These are phyloP conservation scores for Orthosia cruda DNA, from an alignment of 2,888 invertebrate genomes.

Conservation along the genomic window DNA sequence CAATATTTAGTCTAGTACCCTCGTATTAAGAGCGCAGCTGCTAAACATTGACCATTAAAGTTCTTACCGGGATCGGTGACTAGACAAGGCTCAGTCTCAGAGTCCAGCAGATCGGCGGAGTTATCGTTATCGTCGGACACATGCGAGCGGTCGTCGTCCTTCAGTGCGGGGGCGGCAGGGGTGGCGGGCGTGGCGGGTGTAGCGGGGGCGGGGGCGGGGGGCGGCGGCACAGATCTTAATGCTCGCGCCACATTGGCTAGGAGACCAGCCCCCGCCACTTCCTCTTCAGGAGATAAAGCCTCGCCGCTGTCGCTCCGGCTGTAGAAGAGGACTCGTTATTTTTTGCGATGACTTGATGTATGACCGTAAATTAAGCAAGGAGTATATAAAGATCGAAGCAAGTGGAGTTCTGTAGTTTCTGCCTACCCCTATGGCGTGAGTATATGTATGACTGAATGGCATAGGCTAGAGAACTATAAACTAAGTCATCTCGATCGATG, in stretches of 20 bases:
- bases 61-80: constrained; percentile 94
- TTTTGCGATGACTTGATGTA: not conserved
- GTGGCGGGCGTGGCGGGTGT: constrained; percentile 61
- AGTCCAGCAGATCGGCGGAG: constrained; percentile 95
- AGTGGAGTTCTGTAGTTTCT: too few relatives aligned
- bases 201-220: constrained; percentile 58
- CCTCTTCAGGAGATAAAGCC: constrained; percentile 93
- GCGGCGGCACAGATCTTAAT: constrained; percentile 78
- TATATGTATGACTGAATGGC: too few relatives aligned
- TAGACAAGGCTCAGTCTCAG: constrained; percentile 96
- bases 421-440: too few relatives aligned
- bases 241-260: constrained; percentile 94
- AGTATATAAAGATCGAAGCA: too few relatives aligned
- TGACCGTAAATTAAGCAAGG: too few relatives aligned
- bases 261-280: constrained; percentile 85
- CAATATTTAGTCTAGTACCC: not conserved
- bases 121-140: constrained; percentile 93
- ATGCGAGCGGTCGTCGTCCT: constrained; percentile 85
- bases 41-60: not conserved
- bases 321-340: constrained; percentile 75
- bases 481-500: too few relatives aligned
- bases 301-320: constrained; percentile 94
- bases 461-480: too few relatives aligned
- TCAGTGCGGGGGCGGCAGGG: constrained; percentile 51
- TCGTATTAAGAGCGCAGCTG: not conserved